phyloP scores from a whole-genome alignment of 2,113 vertebrate genomes.

The Sander lucioperca region DNA sequence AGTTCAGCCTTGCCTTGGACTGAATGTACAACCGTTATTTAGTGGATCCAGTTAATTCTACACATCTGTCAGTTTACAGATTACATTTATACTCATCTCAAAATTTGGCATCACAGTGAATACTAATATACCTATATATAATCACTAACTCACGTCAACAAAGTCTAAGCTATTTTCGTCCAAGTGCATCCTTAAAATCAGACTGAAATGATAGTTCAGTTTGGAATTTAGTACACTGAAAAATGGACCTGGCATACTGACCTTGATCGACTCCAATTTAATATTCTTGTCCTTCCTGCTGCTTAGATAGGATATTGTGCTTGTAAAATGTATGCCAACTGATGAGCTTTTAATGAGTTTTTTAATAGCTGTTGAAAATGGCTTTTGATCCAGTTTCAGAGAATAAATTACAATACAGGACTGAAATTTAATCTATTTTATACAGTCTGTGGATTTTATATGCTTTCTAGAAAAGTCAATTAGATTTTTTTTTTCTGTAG shows the following conservation, averaged over 20 bases:
- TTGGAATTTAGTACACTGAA: background rate
- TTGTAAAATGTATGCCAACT: slow-evolving; percentile 36
- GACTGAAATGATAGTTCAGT: background rate
- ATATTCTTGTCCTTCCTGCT: slow-evolving; percentile 30
- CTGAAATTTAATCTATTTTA: background rate
- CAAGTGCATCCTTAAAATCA: slow-evolving; percentile 12
- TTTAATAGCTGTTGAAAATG: slow-evolving; percentile 47
- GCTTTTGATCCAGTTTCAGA: slow-evolving; percentile 45
- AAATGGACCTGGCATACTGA: slow-evolving; percentile 15
- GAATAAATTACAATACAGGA: slow-evolving; percentile 19
- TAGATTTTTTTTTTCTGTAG: background rate
- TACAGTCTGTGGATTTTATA: too few relatives aligned
- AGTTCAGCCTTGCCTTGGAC: background rate
- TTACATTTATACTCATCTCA: background rate
- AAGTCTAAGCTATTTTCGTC: background rate
- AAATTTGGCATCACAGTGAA: background rate
- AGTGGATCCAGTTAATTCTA: background rate
- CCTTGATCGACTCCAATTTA: slow-evolving; percentile 25
- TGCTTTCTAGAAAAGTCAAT: slow-evolving; percentile 32
- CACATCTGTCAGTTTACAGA: background rate
- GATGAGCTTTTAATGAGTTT: slow-evolving; percentile 56
- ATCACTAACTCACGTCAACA: background rate
- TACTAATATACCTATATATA: background rate
- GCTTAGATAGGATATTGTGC: slow-evolving; percentile 36
- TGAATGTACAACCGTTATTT: background rate